Evolutionary conservation across 53 echinoderm and acorn worm genomes (phyloP).

Genomic region (Holothuria leucospilota): DNA sequence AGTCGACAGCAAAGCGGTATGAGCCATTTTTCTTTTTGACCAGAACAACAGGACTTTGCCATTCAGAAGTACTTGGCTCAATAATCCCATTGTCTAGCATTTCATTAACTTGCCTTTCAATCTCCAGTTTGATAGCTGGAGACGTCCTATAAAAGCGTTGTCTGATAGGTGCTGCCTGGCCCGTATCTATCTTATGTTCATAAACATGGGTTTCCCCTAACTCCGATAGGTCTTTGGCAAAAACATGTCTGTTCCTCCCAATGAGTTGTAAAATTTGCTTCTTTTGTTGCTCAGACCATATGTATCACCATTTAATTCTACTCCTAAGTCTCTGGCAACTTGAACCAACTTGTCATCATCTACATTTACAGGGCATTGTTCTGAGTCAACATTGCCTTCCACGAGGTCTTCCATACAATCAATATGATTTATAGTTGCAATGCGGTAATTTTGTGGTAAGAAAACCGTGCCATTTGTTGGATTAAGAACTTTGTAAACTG

Average conservation of each 20-base stretch:
- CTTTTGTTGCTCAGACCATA: slow-evolving; percentile 5
- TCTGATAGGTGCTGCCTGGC: slow-evolving; percentile 50
- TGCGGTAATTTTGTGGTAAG: neutral
- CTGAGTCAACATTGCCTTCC: neutral
- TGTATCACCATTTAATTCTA: neutral
- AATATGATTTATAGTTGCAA: neutral
- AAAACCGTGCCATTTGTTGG: neutral
- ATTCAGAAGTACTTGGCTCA: slow-evolving; percentile 55
- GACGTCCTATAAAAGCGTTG: slow-evolving; percentile 63
- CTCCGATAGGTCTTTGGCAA: slow-evolving; percentile 50
- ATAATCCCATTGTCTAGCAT: slow-evolving; percentile 36
- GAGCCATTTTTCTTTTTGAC: too few species aligned
- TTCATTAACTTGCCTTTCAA: slow-evolving; percentile 27
- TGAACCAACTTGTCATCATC: neutral
- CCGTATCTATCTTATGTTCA: slow-evolving; percentile 47
- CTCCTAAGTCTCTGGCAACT: neutral
- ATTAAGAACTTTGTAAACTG: slow-evolving; percentile 12
- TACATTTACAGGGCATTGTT: neutral
- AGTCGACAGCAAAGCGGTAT: too few species aligned
- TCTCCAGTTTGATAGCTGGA: slow-evolving; percentile 54
- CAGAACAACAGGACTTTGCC: too few species aligned
- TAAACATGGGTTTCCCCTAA: slow-evolving; percentile 48
- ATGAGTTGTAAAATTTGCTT: slow-evolving; percentile 4
- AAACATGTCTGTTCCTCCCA: too few species aligned
- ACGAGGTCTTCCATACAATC: neutral